These are phyloP conservation scores for Pegoplata infirma DNA, from an alignment of 2,888 invertebrate species.

Conservation along the genomic window DNA sequence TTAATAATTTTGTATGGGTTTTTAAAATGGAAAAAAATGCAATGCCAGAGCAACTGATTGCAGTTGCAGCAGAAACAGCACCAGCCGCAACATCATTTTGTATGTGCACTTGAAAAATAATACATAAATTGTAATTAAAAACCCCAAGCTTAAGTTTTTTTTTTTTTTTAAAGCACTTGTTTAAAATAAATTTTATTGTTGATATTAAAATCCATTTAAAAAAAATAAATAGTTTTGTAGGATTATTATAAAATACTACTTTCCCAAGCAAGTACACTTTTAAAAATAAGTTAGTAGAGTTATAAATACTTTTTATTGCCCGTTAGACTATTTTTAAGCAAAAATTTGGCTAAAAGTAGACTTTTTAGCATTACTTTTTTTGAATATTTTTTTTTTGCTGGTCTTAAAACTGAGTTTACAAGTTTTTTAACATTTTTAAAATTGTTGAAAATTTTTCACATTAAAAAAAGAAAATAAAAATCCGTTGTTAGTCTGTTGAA, in stretches of 20 bases:
- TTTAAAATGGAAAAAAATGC: background rate
- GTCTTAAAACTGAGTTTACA: too few relatives aligned
- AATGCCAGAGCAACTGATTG: background rate
- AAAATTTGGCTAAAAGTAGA: too few relatives aligned
- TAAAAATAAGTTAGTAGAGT: too few relatives aligned
- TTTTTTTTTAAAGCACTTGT: conserved; percentile 29
- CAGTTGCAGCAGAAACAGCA: background rate
- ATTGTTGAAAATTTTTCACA: too few relatives aligned
- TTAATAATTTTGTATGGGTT: conserved; percentile 51
- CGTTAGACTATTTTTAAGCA: too few relatives aligned
- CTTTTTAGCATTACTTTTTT: too few relatives aligned
- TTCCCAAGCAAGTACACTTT: background rate
- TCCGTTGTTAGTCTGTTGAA: too few relatives aligned
- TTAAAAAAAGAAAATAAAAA: too few relatives aligned
- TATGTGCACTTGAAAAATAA: conserved; percentile 55
- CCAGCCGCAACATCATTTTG: conserved; percentile 28
- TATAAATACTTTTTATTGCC: too few relatives aligned
- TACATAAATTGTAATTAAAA: conserved; percentile 57
- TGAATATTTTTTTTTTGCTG: too few relatives aligned
- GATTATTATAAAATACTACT: background rate
- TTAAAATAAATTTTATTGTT: conserved; percentile 14
- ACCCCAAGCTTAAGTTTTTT: conserved; percentile 18
- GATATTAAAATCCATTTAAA: background rate
- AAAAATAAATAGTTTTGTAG: background rate
- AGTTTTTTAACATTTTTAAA: too few relatives aligned